Conservation (phyloP, 2,113 vertebrate species). For the Ictalurus furcatus region DNA sequence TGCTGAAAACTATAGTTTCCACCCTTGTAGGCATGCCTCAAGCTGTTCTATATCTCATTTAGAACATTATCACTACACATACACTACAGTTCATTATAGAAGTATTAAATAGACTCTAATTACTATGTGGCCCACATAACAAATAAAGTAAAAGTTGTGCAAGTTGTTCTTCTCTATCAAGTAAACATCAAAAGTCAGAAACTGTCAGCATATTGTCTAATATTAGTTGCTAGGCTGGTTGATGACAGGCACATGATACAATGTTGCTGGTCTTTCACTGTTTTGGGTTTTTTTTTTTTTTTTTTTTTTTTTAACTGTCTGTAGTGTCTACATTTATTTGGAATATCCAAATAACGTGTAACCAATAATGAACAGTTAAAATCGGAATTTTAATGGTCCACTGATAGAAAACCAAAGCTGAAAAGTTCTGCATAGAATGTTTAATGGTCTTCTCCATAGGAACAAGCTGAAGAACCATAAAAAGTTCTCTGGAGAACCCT, state of each 20-base stretch:
- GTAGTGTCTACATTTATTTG: neutral
- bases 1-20: conserved; percentile 1
- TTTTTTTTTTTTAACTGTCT: neutral
- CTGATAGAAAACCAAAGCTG: neutral
- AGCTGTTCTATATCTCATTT: neutral
- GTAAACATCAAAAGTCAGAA: neutral
- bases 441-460: neutral
- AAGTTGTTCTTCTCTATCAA: neutral
- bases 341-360: neutral
- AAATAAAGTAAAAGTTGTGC: neutral
- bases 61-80: neutral
- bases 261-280: neutral
- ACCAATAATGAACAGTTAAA: neutral
- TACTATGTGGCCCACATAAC: neutral
- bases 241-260: neutral
- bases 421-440: neutral
- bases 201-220: neutral
- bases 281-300: neutral
- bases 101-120: neutral
- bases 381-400: neutral
- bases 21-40: neutral
- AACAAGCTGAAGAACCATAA: neutral
- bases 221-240: neutral
- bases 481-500: neutral
- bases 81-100: neutral